Evolutionary conservation across 2,888 invertebrate genomes (phyloP).

Genomic region (Protophormia terraenovae): DNA sequence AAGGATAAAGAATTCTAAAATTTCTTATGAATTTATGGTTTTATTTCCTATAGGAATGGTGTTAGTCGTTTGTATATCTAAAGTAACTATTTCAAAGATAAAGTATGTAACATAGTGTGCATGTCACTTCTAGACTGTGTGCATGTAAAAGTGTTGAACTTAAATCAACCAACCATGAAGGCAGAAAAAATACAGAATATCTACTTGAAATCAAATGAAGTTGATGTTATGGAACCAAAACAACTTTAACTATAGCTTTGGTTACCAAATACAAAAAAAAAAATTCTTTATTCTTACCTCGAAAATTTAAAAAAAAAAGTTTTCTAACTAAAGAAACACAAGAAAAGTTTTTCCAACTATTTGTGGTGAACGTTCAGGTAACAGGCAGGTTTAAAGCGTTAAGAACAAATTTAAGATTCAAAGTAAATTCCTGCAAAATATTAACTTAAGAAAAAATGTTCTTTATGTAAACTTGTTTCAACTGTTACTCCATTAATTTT

Average conservation of each 20-base stretch:
- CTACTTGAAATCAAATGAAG: slow-evolving; percentile 49
- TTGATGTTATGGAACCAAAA: slow-evolving; percentile 54
- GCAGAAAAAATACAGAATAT: slow-evolving; percentile 39
- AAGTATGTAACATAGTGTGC: neutral
- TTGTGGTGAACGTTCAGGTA: neutral
- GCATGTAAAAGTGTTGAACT: slow-evolving; percentile 29
- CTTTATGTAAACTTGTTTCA: too few species aligned
- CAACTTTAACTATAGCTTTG: slow-evolving; percentile 30
- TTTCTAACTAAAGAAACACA: neutral
- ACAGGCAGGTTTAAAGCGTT: neutral
- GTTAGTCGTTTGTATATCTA: neutral
- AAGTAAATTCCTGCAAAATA: too few species aligned
- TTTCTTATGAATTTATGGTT: too few species aligned
- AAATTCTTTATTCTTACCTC: neutral
- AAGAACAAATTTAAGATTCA: neutral
- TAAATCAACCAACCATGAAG: slow-evolving; percentile 56
- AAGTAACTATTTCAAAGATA: neutral
- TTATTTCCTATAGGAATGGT: slow-evolving; percentile 10
- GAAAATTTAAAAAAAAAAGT: neutral
- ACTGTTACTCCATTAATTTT: too few species aligned
- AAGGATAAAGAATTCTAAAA: too few species aligned
- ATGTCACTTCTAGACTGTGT: neutral
- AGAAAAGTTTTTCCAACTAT: neutral
- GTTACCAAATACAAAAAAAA: neutral
- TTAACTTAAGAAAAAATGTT: too few species aligned